Percentiles rank a stretch among this genome's conserved stretches.
phyloP scores from a whole-genome alignment of 2,888 invertebrate genomes.

The Chloroclysta siterata region DNA sequence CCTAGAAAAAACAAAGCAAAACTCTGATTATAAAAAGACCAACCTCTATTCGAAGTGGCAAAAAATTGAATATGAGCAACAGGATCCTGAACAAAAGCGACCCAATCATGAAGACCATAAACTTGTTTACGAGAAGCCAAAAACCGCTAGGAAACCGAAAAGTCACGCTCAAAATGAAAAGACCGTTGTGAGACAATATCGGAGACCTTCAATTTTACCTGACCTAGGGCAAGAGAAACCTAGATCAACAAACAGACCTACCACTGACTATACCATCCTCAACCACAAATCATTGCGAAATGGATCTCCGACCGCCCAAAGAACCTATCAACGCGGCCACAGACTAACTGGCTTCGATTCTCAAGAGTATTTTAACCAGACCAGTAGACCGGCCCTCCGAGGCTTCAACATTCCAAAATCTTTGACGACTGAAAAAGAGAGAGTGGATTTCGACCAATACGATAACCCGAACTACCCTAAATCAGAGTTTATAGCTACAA shows the following conservation, averaged over 20 bases:
- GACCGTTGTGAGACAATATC: not conserved
- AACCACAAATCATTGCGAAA: not conserved
- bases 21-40: not conserved
- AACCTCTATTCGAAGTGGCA: not conserved
- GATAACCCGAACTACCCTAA: constrained; percentile 45
- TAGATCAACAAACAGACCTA: not conserved
- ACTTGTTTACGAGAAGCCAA: constrained; percentile 1
- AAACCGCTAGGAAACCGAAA: constrained; percentile 1
- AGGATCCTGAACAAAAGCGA: not conserved
- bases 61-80: constrained; percentile 1
- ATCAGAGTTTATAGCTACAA: constrained; percentile 43
- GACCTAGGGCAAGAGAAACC: not conserved
- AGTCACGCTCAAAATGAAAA: not conserved
- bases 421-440: constrained; percentile 41
- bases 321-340: not conserved
- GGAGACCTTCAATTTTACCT: not conserved
- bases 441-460: constrained; percentile 51
- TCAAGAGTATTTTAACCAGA: not conserved
- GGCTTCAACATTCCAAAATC: constrained; percentile 8
- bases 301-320: not conserved
- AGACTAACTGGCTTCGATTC: constrained; percentile 5
- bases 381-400: not conserved
- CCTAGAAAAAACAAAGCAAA: not conserved
- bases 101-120: not conserved
- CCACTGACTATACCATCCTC: constrained; percentile 1